Evolutionary conservation across 2,113 vertebrate genomes (phyloP), one percentile per base, ranked within the genome.

Genomic region (Phoxinus phoxinus): DNA sequence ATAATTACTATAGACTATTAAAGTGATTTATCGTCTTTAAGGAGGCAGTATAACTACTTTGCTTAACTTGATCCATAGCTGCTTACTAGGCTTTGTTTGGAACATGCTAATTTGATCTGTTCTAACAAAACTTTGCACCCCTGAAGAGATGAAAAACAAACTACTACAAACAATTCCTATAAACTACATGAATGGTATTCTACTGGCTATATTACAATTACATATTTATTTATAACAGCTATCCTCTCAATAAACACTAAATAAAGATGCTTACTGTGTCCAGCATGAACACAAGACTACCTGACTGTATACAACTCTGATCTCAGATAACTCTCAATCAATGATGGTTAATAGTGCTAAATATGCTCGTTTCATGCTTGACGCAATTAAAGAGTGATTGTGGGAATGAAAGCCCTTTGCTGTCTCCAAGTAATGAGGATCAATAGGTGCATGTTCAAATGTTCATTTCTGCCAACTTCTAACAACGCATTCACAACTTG

Each of bases 401-500:
- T 93, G 91, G 95, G 94, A 94, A 94, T 91, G 92, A 95, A 95
- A 94, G 93, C 93, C 93, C 92, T 95, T 92, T 91, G 93, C 94
- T 93, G 91, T 95, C 94, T 93, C 91, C 91, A 93, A 94, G 94
- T 95, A 96, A 96, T 93, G 93, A 95, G 94, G 94, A 94, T 94
- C 94, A 94, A 94, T 95, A 94, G 93, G 91, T 91, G 90, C 90
- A 93, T 91, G 92, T 94, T 93, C 95, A 95, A 94, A 96, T 94
- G 94, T 94, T 87, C 65, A 83, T 79, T 58, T 89, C 91, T 94
- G 93, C 65, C 81, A 90, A 93, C 75, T 87, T 93, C 93, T 87
- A 88, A 91, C 35, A 35, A 37, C 30, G 13, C 76, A 86, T 81
- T 83, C 83, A 86, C 61, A 35, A 76, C 44, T 44, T n/a, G 37